phyloP scores from a whole-genome alignment of 2,113 vertebrate species.

The Carassius auratus region DNA sequence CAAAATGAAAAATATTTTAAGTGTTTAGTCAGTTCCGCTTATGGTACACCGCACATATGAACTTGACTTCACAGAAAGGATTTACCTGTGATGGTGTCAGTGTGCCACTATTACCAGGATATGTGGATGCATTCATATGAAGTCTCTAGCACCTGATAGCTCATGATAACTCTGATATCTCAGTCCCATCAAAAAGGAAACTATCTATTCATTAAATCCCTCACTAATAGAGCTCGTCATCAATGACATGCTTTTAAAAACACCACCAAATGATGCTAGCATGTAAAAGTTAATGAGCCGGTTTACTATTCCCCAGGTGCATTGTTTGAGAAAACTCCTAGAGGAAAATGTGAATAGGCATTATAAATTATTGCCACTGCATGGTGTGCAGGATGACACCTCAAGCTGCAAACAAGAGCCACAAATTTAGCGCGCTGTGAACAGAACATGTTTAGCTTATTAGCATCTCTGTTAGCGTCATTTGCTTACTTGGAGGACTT shows the following conservation, averaged over 20 bases:
- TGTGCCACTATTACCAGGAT: background rate
- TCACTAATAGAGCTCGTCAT: background rate
- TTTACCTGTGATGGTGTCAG: background rate
- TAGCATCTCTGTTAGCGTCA: background rate
- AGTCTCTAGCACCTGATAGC: too few relatives aligned
- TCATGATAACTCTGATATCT: too few relatives aligned
- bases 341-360: background rate
- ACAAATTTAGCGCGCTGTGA: constrained; percentile 10
- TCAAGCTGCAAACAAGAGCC: background rate
- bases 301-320: constrained; percentile 11
- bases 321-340: background rate
- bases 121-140: too few relatives aligned
- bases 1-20: background rate
- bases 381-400: background rate
- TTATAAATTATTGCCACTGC: constrained; percentile 10
- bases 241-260: constrained; percentile 6
- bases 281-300: constrained; percentile 42
- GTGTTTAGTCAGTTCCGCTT: background rate
- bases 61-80: background rate
- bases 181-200: constrained; percentile 13
- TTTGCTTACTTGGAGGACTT: background rate
- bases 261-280: background rate
- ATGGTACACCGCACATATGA: background rate
- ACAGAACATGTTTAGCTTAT: constrained; percentile 18
- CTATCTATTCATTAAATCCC: constrained; percentile 22